Base-by-base conservation (phyloP, 1,140 invertebrate genomes). In the Papilio xuthus region DNA sequence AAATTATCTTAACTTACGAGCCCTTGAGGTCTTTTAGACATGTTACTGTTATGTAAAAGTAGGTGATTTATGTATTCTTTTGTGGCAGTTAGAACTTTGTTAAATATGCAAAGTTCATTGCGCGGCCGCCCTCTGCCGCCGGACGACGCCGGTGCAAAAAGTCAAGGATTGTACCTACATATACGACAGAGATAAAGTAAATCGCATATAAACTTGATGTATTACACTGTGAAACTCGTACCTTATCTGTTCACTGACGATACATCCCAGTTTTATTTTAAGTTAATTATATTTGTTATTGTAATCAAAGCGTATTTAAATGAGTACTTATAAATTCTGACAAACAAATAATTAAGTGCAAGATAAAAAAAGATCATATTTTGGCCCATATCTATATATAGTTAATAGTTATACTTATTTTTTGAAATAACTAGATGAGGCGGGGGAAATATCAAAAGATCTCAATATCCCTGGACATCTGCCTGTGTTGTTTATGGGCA, bases 131-230 rank as follows among this genome's bases (percentile, higher is more conserved):
- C 2, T 15, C 44, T 10, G 20, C 18, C 56, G 56, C 56, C 20
- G 23, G 9, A 0, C 47, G 47, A 13, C 4, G 3, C 20, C 60
- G 4, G 23, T 26, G 23, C 60, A 60, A 63, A 28, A 32, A 63
- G 60, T 63, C 60, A 63, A 32, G 60, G 60, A 63, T 63, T 63
- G 60, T 28, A 20, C 8, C 13, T 18, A 18, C 6, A 32, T 32
- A 32, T n/a, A 32, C 6, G 23, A 26, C 60, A 28, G 60, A 28
- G 23, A 63, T 63, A 28, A 15, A 10, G 56, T 10, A 63, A 28
- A 63, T 63, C 60, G 60, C 60, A 28, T 23, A 63, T 63, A 28
- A 63, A 63, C 26, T 63, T 63, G 23, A 63, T 63, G 60, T 28
- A 63, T 28, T 32, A 13, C 10, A 53, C 18, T n/a, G 4, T 6